Evolutionary conservation across 2,797 vertebrate genomes (phyloP).

Genomic region (Sphaeramia orbicularis): DNA sequence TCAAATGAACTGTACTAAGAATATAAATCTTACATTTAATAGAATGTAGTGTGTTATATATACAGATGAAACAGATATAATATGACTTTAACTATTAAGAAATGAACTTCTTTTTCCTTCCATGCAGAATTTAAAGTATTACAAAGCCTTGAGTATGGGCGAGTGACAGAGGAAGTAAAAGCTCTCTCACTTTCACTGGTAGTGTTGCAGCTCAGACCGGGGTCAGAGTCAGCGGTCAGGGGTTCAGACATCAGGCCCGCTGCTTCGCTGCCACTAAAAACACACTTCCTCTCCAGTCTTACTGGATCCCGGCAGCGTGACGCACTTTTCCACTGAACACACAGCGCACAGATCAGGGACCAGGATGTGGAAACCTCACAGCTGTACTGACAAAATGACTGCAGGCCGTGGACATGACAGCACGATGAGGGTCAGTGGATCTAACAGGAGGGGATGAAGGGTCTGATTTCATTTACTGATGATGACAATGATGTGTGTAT

Average conservation of each 20-base stretch:
- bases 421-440: constrained; percentile 45
- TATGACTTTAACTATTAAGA: background rate
- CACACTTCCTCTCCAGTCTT: constrained; percentile 65
- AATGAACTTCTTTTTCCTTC: constrained; percentile 28
- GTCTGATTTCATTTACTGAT: too few relatives aligned
- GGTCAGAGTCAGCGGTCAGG: constrained; percentile 58
- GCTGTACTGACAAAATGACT: constrained; percentile 45
- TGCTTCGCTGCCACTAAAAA: constrained; percentile 40
- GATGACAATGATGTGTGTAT: too few relatives aligned
- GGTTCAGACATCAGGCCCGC: constrained; percentile 60
- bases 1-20: background rate
- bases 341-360: constrained; percentile 45
- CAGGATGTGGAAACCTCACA: constrained; percentile 71
- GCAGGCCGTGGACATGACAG: constrained; percentile 53
- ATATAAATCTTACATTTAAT: background rate
- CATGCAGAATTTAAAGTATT: constrained; percentile 17
- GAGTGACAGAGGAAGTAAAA: constrained; percentile 57
- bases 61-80: constrained; percentile 5
- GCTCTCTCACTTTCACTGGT: constrained; percentile 60
- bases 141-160: constrained; percentile 22
- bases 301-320: constrained; percentile 68
- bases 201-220: constrained; percentile 33
- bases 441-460: constrained; percentile 31
- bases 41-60: too few relatives aligned
- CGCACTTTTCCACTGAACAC: constrained; percentile 67